phyloP scores from a whole-genome alignment of 2,888 invertebrate species.

The Carterocephalus palaemon region DNA sequence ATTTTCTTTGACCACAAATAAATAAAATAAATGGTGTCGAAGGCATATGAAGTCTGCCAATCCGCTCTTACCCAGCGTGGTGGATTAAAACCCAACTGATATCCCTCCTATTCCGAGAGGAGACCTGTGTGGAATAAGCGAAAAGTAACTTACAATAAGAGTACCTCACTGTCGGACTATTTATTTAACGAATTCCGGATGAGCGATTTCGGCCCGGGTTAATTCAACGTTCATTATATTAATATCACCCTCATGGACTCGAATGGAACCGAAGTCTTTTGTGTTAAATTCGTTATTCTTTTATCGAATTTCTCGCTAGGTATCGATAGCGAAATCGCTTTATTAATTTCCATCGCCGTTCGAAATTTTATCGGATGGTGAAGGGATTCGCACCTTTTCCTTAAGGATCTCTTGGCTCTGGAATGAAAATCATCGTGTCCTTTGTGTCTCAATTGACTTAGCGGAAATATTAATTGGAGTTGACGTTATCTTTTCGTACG shows the following conservation, averaged over 20 bases:
- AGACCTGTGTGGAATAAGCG: too few species aligned
- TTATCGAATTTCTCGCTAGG: constrained; percentile 53
- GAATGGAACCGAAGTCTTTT: constrained; percentile 35
- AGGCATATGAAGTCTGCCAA: too few species aligned
- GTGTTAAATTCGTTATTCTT: constrained; percentile 51
- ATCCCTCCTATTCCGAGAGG: too few species aligned
- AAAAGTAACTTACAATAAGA: too few species aligned
- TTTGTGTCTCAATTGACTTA: constrained; percentile 16
- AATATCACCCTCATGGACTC: constrained; percentile 40
- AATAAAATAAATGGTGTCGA: too few species aligned
- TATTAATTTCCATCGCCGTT: constrained; percentile 38
- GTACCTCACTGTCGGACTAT: constrained; percentile 37
- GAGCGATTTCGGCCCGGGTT: constrained; percentile 48
- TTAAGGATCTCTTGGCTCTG: constrained; percentile 18
- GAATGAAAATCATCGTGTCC: constrained; percentile 18
- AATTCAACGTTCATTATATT: constrained; percentile 55
- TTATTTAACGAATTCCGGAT: constrained; percentile 54
- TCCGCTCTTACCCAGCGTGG: too few species aligned
- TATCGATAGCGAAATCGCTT: constrained; percentile 40
- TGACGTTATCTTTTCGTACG: constrained; percentile 13
- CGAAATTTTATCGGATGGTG: constrained; percentile 25
- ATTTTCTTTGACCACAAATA: too few species aligned
- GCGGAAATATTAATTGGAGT: constrained; percentile 21
- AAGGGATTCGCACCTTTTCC: constrained; percentile 27
- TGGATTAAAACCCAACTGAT: too few species aligned